phyloP scores from a whole-genome alignment of 2,113 vertebrate genomes.

The Mirounga angustirostris region DNA sequence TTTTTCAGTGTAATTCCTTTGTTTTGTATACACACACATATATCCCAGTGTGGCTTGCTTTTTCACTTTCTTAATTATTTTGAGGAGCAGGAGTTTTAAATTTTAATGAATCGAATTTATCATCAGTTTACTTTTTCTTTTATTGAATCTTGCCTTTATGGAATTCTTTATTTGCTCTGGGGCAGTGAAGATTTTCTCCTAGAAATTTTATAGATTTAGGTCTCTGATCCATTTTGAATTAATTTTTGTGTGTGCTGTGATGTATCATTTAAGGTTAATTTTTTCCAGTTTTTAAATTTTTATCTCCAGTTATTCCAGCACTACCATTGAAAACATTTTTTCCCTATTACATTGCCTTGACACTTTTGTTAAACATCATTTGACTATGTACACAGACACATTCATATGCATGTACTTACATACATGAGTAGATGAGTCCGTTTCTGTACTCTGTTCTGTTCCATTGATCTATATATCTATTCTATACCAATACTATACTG shows the following conservation, averaged over 20 bases:
- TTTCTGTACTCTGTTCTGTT: not conserved
- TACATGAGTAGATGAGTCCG: not conserved
- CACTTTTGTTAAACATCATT: not conserved
- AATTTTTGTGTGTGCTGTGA: not conserved
- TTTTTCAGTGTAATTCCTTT: not conserved
- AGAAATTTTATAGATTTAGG: not conserved
- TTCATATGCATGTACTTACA: not conserved
- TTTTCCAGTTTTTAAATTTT: not conserved
- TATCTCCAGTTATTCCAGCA: not conserved
- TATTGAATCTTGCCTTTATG: not conserved
- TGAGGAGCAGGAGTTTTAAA: not conserved
- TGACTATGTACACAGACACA: not conserved
- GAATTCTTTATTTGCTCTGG: not conserved
- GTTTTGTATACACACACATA: not conserved
- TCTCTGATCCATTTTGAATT: not conserved
- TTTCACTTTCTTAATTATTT: not conserved
- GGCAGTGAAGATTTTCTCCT: not conserved
- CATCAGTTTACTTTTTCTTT: not conserved
- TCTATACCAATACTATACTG: not conserved
- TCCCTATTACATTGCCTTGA: not conserved
- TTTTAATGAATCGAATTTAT: not conserved
- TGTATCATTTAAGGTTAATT: not conserved
- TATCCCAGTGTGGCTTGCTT: not conserved
- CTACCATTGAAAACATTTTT: not conserved
- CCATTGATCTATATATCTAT: not conserved